These are phyloP conservation scores for Amphiprion clarkii DNA, from an alignment of 2,797 vertebrate genomes.

Conservation along the genomic window DNA sequence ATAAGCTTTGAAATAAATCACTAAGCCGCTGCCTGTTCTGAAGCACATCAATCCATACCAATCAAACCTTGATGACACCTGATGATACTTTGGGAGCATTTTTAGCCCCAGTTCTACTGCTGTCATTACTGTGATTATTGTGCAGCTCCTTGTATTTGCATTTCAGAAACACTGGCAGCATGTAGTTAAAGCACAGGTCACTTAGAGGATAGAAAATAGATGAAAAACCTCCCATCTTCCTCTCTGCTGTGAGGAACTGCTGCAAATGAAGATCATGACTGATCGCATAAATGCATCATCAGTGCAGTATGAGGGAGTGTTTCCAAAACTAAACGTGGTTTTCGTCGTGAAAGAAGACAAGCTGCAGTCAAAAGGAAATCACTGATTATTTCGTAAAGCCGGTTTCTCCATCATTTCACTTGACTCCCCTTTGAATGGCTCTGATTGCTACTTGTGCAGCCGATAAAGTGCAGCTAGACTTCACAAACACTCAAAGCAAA, in stretches of 20 bases:
- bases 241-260: conserved; percentile 6
- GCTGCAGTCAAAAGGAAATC: conserved; percentile 53
- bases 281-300: conserved; percentile 49
- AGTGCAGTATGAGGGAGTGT: conserved; percentile 30
- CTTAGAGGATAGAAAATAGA: conserved; percentile 19
- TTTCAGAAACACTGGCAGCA: conserved; percentile 24
- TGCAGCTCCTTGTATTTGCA: conserved; percentile 20
- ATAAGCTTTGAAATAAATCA: conserved; percentile 21
- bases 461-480: conserved; percentile 57
- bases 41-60: conserved; percentile 28
- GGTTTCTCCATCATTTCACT: conserved; percentile 53
- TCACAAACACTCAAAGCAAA: conserved; percentile 69
- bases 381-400: conserved; percentile 56
- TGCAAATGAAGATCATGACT: conserved; percentile 27
- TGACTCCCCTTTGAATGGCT: conserved; percentile 55
- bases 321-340: conserved; percentile 38
- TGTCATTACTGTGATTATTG: conserved; percentile 5
- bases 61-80: conserved; percentile 53
- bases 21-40: conserved; percentile 14
- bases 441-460: conserved; percentile 72
- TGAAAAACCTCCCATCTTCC: conserved; percentile 14
- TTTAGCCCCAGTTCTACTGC: conserved; percentile 7
- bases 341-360: conserved; percentile 35
- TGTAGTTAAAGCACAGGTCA: conserved; percentile 30
- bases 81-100: conserved; percentile 24